Base-by-base conservation (phyloP, 2,888 invertebrate genomes). In the Perizoma flavofasciatum region DNA sequence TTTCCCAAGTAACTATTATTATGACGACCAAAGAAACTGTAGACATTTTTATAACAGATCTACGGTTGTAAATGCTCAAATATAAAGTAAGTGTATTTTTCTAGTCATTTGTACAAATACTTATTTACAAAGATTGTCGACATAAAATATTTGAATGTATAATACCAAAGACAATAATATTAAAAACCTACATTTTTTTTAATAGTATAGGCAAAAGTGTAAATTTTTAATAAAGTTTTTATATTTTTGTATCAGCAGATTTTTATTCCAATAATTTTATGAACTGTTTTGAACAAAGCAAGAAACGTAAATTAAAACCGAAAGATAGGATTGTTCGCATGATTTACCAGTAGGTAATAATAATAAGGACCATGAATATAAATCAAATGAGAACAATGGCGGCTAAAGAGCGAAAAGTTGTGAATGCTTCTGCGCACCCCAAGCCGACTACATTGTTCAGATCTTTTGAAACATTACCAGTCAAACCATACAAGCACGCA, bases 391-490 rank as follows among this genome's bases (percentile, higher is more conserved):
- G 89, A 88, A 92, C 91, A 92, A 92, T 84, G 79, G 72, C 67
- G 72, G 80, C 81, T 91, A 92, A 91, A 92, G 89, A 92, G 89
- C 90, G 89, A 90, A 89, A 88, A 90, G 83, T 89, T 85, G 88
- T 90, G 89, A 90, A 90, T 88, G 86, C 83, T 82, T 77, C 70
- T 76, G 77, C 81, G 85, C 86, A 87, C 89, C 88, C 89, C 82
- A 65, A 83, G 83, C 80, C 74, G 74, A 43, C 57, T 73, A 70
- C 77, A 83, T 89, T 88, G 87, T 89, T 78, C 75, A 69, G 69
- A 74, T 71, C 77, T 79, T 77, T 79, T 72, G 67, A 82, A 75
- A 71, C 71, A 68, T 72, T 67, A 68, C 75, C 69, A 73, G 60
- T 57, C 62, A 57, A 41, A 55, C 51, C 34, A 22, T 39, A 51